A percentile compares a stretch with the other conserved stretches of the same genome.
These are phyloP conservation scores for Chrysomallon squamiferum DNA, from an alignment of 1,140 invertebrate species.

Conservation along the genomic window DNA sequence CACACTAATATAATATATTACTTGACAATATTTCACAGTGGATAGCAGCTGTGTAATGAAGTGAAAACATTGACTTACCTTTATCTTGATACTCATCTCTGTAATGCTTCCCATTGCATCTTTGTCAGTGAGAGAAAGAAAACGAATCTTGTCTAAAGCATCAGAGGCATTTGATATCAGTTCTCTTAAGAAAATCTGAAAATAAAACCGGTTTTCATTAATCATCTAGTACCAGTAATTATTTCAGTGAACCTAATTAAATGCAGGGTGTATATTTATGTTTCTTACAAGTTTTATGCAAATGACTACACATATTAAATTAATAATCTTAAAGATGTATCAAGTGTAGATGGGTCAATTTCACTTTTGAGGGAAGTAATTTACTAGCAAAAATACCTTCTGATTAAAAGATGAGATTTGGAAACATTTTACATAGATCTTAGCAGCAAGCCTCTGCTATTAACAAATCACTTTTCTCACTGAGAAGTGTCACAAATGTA, in stretches of 20 bases:
- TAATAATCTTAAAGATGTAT: not conserved
- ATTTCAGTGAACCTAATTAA: not conserved
- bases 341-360: too few species aligned
- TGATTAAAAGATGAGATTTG: too few species aligned
- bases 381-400: too few species aligned
- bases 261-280: constrained; percentile 3
- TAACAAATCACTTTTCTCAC: too few species aligned
- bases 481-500: not conserved
- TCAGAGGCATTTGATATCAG: constrained; percentile 86
- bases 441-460: too few species aligned
- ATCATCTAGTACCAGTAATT: too few species aligned
- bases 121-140: constrained; percentile 89
- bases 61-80: constrained; percentile 64
- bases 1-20: too few species aligned
- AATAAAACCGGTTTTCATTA: constrained; percentile 41
- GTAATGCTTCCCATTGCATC: constrained; percentile 77
- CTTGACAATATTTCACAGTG: too few species aligned
- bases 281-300: not conserved
- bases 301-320: not conserved
- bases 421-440: too few species aligned
- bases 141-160: constrained; percentile 68
- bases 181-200: constrained; percentile 93
- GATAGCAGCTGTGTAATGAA: too few species aligned
- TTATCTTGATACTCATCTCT: constrained; percentile 91
- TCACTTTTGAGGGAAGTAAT: too few species aligned